Evolutionary conservation across 2,888 invertebrate genomes (phyloP), one percentile per base, ranked within the genome.

Genomic region (Pristionchus mayeri): DNA sequence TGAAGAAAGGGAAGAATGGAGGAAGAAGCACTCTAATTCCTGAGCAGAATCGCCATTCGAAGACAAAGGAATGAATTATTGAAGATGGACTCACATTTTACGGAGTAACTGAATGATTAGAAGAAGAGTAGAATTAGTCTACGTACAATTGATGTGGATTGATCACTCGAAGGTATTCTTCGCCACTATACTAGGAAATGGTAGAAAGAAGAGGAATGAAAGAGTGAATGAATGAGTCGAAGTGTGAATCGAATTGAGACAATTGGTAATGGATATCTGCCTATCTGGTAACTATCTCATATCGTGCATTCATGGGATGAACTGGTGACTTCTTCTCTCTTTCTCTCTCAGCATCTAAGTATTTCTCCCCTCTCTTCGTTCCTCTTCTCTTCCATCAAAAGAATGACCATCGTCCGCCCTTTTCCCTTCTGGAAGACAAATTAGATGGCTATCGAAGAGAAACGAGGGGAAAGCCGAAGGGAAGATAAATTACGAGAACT

Each of bases 351-450:
- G 24, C n/a, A 71, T 34, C n/a, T 13, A 71, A 40, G 40, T 71
- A 40, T 71, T 34, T 71, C 27, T 37, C 27, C 24, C 16, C 67
- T 71, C 9, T n/a, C 71, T 37, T 37, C 37, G n/a, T 21, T 40
- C 71, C 71, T 71, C 71, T 21, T 40, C 71, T 71, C 40, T 37
- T 71, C 40, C 71, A 60, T 60, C 57, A 60, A 60, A 60, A 60
- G 57, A 60, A 13, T 27, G 54, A 60, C 57, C 57, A 60, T 60
- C 30, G 24, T 30, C 27, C 27, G 2, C 57, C 30, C 16, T 6
- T 60, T 60, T 60, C 24, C 54, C n/a, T n/a, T 24, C 21, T 9
- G 27, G 21, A 54, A 21, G 57, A 60, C 30, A 60, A 60, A 60
- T 60, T 60, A 11, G 57, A 27, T 11, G 27, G 18, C 11, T 3